Evolutionary conservation across 2,797 vertebrate genomes (phyloP).

Genomic region (Cirrhinus mrigala): DNA sequence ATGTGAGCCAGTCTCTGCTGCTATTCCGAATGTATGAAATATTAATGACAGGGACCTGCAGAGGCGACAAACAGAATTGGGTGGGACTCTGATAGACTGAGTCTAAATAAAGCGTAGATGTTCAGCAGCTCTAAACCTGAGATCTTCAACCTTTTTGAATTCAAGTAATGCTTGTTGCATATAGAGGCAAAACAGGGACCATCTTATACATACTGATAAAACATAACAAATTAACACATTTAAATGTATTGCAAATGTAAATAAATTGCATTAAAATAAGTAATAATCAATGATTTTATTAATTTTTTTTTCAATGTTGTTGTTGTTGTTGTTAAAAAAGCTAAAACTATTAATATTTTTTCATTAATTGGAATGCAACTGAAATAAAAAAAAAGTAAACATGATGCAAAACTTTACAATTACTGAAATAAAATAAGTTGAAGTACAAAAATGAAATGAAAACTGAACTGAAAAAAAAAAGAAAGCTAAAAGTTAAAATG

Average conservation of each 20-base stretch:
- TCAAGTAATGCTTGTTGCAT: neutral
- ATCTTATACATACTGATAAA: neutral
- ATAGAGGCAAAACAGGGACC: neutral
- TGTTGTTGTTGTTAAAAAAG: neutral
- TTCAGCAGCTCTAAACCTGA: neutral
- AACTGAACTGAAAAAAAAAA: neutral
- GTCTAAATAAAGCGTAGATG: neutral
- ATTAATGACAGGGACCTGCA: slow-evolving; percentile 69
- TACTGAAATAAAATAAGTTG: neutral
- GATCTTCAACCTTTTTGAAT: neutral
- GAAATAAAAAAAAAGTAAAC: neutral
- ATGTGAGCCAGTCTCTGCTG: slow-evolving; percentile 66
- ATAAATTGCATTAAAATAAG: neutral
- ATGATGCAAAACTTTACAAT: neutral
- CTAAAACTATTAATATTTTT: neutral
- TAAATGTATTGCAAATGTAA: neutral
- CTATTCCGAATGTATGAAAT: slow-evolving; percentile 74
- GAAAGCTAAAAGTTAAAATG: neutral
- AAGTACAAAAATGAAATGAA: neutral
- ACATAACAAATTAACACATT: neutral
- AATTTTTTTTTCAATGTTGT: neutral
- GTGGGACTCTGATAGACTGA: slow-evolving; percentile 20
- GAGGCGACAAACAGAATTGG: slow-evolving; percentile 43
- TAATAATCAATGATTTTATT: neutral
- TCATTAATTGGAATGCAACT: neutral